Conservation (phyloP, 2,113 vertebrate genomes). For the Corydoras sp. region DNA sequence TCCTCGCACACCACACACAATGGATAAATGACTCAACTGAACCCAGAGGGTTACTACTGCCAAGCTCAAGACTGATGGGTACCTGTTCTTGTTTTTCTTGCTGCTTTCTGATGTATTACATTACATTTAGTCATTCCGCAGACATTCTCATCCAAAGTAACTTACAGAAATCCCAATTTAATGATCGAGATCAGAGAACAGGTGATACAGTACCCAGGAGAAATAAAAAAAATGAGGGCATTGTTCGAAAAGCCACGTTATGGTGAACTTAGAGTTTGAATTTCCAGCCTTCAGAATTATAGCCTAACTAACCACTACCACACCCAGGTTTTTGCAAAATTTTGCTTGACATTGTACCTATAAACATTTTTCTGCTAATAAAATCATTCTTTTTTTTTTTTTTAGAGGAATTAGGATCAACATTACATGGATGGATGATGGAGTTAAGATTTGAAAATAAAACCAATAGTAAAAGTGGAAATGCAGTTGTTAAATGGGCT, state of each 20-base stretch:
- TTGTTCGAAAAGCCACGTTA: too few relatives aligned
- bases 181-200: too few relatives aligned
- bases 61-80: slow-evolving; percentile 13
- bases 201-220: too few relatives aligned
- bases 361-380: neutral
- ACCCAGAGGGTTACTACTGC: neutral
- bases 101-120: too few relatives aligned
- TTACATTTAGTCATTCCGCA: too few relatives aligned
- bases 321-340: neutral
- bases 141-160: too few relatives aligned
- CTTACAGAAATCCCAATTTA: too few relatives aligned
- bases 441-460: slow-evolving; percentile 57
- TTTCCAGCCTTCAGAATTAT: too few relatives aligned
- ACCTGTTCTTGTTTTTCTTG: neutral
- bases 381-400: neutral
- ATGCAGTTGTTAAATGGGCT: slow-evolving; percentile 64
- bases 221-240: too few relatives aligned
- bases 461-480: slow-evolving; percentile 42
- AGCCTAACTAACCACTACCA: too few relatives aligned
- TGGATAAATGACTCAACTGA: slow-evolving; percentile 11
- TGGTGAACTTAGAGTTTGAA: too few relatives aligned
- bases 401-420: slow-evolving; percentile 61
- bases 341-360: neutral
- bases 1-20: slow-evolving; percentile 17
- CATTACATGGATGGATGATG: slow-evolving; percentile 55